Evolutionary conservation across 2,113 vertebrate species (phyloP).

Genomic region (Lepus americanus): DNA sequence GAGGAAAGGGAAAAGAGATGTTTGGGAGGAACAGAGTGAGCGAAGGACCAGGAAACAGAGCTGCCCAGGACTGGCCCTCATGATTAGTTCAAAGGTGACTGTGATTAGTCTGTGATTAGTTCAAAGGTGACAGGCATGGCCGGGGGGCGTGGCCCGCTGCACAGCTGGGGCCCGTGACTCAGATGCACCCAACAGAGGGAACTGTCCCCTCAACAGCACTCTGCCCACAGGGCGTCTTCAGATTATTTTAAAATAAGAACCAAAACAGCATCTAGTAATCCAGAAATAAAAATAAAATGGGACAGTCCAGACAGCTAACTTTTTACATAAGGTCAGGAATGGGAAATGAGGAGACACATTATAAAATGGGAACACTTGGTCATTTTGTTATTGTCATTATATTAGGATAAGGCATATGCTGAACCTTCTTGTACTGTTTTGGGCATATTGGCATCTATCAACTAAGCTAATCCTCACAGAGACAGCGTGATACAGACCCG

Average conservation of each 20-base stretch:
- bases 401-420: not conserved
- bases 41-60: not conserved
- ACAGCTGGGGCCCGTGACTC: not conserved
- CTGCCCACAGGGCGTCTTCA: not conserved
- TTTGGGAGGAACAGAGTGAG: not conserved
- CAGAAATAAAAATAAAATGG: not conserved
- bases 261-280: not conserved
- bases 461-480: not conserved
- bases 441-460: not conserved
- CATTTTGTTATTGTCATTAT: not conserved
- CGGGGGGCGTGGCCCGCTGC: too few relatives aligned
- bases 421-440: not conserved
- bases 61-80: not conserved
- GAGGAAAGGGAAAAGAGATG: not conserved
- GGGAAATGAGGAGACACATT: not conserved
- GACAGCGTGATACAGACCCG: not conserved
- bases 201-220: not conserved
- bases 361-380: not conserved
- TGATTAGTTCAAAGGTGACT: too few relatives aligned
- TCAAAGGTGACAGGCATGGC: not conserved
- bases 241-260: conserved; percentile 16
- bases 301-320: not conserved
- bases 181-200: not conserved
- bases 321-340: not conserved
- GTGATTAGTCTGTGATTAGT: not conserved